Conservation (phyloP, 1,140 invertebrate species). For the Riptortus pedestris region DNA sequence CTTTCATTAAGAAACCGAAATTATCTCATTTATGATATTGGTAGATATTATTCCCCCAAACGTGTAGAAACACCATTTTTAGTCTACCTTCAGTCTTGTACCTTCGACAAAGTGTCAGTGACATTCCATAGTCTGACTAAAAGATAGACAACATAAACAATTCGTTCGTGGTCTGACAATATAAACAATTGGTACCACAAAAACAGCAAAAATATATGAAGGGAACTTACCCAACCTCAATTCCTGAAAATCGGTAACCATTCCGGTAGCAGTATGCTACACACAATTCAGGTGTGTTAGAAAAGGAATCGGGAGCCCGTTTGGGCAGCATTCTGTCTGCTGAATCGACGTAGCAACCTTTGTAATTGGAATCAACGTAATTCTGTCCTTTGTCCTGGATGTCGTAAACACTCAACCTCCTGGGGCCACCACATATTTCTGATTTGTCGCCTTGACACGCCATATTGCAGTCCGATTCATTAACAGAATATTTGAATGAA, state of each 20-base stretch:
- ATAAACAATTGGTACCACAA: too few species aligned
- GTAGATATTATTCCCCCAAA: too few species aligned
- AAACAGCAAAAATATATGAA: too few species aligned
- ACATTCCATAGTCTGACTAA: too few species aligned
- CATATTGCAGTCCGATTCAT: conserved; percentile 27
- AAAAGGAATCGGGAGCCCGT: not conserved
- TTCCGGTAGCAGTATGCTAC: conserved; percentile 44
- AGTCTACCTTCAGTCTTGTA: too few species aligned
- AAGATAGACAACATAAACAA: too few species aligned
- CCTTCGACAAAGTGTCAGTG: too few species aligned
- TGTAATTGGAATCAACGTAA: conserved; percentile 3
- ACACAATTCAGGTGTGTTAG: conserved; percentile 22
- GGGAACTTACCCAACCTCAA: conserved; percentile 82
- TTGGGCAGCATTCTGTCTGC: not conserved
- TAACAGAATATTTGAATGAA: conserved; percentile 4
- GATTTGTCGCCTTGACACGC: conserved; percentile 29
- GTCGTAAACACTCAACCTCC: conserved; percentile 28
- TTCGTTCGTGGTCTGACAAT: too few species aligned
- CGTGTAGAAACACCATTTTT: too few species aligned
- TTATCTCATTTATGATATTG: too few species aligned
- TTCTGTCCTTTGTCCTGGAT: not conserved
- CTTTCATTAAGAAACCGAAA: too few species aligned
- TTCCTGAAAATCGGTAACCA: conserved; percentile 78
- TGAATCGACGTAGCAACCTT: conserved; percentile 14
- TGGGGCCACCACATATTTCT: conserved; percentile 29